A percentile compares a stretch with the other conserved stretches of the same genome.
Evolutionary conservation across 1,140 invertebrate genomes (phyloP).

Genomic region (Berghia stephanieae): DNA sequence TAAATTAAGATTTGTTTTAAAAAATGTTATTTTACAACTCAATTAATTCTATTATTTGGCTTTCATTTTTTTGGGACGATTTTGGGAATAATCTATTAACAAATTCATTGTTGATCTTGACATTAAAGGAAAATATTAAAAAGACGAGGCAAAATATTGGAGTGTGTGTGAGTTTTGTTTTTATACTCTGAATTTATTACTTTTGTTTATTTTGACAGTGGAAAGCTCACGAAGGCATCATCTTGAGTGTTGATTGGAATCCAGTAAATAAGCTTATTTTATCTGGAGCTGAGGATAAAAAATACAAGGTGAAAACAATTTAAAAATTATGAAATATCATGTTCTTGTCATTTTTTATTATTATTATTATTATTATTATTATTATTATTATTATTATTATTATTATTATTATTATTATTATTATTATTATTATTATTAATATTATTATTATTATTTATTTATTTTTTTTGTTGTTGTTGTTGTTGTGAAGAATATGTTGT

Average conservation of each 20-base stretch:
- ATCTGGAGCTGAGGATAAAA: slow-evolving; percentile 94
- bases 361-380: neutral
- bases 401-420: neutral
- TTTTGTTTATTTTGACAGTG: slow-evolving; percentile 73
- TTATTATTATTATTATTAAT: too few relatives aligned
- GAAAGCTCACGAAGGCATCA: slow-evolving; percentile 94
- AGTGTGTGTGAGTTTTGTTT: neutral
- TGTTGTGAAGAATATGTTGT: neutral
- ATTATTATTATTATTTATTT: too few relatives aligned
- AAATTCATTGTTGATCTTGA: too few relatives aligned
- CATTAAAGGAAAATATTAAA: too few relatives aligned
- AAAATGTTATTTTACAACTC: too few relatives aligned
- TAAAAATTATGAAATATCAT: neutral
- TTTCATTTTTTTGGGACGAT: too few relatives aligned
- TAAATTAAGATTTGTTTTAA: too few relatives aligned
- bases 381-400: neutral
- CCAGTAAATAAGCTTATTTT: slow-evolving; percentile 86
- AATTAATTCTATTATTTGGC: too few relatives aligned
- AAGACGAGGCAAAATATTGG: too few relatives aligned
- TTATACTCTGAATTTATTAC: neutral
- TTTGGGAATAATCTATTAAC: too few relatives aligned
- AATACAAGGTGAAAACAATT: slow-evolving; percentile 77
- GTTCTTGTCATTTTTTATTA: neutral
- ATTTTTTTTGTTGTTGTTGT: too few relatives aligned
- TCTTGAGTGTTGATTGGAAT: slow-evolving; percentile 90